Base-by-base conservation (phyloP, 2,113 vertebrate species). In the Oreochromis spilurus region DNA sequence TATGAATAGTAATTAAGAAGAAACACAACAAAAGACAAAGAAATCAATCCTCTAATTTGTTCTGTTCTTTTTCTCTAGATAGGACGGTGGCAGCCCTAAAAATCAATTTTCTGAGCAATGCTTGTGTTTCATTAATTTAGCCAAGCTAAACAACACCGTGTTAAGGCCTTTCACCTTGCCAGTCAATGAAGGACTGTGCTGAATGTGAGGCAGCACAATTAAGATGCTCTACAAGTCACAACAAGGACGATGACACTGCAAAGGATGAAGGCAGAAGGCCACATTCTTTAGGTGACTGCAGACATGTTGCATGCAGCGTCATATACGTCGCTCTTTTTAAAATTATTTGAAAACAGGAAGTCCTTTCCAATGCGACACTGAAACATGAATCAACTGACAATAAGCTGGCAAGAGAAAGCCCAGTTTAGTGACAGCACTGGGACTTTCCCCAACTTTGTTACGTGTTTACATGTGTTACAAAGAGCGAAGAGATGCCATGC, bases 381-480 rank as follows among this genome's bases (percentile, higher is more conserved):
- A 90, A 79, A 92, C 52, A 53, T 89, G 90, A 91, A 72, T 70
- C 19, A 9, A 38, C 85, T 88, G 82, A 81, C 45, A 91, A 91
- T 5, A 19, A 85, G 45, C 58, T 87, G 57, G 54, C 5, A 52
- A 75, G 9, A 40, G 26, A 67, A 3, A 2, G 34, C 78, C 38
- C 67, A 60, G 77, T 91, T 50, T 62, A 48, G 19, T 55, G 79
- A 82, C 40, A 40, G 40, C 4, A 45, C 24, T 55, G 55, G 67
- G 67, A 89, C 36, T 78, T 79, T 2, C 16, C 26, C 40, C 34
- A 52, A 36, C 67, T 85, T 53, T 65, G 9, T 78, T 21, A 77
- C 38, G 50, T 45, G 50, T n/a, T 36, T 54, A 24, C 2, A 14
- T 7, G 3, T 52, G n/a, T 40, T 2, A 45, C 38, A 57, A 36